These are phyloP conservation scores for Ploceus nigricollis DNA, from an alignment of 2,113 vertebrate genomes.

Conservation along the genomic window DNA sequence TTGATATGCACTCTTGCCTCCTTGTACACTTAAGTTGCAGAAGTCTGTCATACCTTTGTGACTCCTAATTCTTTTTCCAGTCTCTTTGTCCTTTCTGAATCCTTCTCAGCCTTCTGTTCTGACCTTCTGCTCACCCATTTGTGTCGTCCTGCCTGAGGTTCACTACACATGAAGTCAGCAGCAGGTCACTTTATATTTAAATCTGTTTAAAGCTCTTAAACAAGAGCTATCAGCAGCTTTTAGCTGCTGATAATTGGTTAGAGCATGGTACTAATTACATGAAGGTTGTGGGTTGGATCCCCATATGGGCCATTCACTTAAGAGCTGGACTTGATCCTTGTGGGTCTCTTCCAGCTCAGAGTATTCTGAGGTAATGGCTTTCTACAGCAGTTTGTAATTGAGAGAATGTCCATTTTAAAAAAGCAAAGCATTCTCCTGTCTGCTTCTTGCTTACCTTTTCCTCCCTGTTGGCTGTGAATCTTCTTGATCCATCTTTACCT, in stretches of 20 bases:
- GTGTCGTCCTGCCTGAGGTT: not conserved
- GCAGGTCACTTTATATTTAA: not conserved
- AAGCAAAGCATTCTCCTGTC: not conserved
- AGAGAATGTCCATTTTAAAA: not conserved
- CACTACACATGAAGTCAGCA: not conserved
- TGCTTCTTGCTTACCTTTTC: not conserved
- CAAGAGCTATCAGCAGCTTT: not conserved
- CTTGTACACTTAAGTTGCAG: not conserved
- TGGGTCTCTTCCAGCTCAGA: not conserved
- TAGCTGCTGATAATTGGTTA: not conserved
- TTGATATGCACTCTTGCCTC: not conserved
- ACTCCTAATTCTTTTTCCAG: not conserved
- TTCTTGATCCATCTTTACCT: not conserved
- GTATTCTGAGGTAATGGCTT: not conserved
- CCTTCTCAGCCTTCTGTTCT: not conserved
- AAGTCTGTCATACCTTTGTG: not conserved
- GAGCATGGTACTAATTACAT: not conserved
- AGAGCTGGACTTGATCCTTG: not conserved
- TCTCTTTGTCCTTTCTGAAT: not conserved
- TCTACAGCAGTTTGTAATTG: not conserved
- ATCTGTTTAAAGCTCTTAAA: not conserved
- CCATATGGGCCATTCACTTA: not conserved
- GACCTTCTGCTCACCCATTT: not conserved
- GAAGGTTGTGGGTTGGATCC: not conserved
- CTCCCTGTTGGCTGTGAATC: not conserved